phyloP scores from a whole-genome alignment of 2,888 invertebrate species.

The Aethes cnicana region DNA sequence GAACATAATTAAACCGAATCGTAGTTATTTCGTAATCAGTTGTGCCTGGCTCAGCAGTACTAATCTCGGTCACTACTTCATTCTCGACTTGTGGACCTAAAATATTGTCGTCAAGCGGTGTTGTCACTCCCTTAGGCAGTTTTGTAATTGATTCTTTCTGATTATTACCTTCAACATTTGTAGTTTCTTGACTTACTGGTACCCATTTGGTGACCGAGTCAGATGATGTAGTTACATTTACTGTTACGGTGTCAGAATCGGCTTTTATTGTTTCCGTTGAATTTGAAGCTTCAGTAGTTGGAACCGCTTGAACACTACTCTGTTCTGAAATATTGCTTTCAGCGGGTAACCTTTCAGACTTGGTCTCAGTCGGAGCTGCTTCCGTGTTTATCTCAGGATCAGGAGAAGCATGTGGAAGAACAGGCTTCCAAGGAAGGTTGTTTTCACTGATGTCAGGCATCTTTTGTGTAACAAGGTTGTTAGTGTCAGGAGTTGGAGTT shows the following conservation, averaged over 20 bases:
- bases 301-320: constrained; percentile 49
- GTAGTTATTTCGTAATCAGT: constrained; percentile 72
- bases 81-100: constrained; percentile 51
- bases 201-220: constrained; percentile 55
- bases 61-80: constrained; percentile 46
- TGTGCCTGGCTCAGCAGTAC: constrained; percentile 43
- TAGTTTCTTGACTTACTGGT: constrained; percentile 48
- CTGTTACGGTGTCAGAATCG: constrained; percentile 25
- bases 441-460: constrained; percentile 60
- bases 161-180: constrained; percentile 42
- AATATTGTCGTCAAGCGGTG: constrained; percentile 64
- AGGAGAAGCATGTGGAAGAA: constrained; percentile 42
- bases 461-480: constrained; percentile 59
- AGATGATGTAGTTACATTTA: constrained; percentile 40
- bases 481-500: constrained; percentile 50
- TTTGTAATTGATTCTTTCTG: constrained; percentile 74
- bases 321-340: constrained; percentile 63
- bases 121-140: constrained; percentile 68
- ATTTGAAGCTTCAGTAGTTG: constrained; percentile 43
- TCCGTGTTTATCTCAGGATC: constrained; percentile 40
- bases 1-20: constrained; percentile 70
- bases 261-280: constrained; percentile 38
- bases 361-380: constrained; percentile 48
- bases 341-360: constrained; percentile 59
- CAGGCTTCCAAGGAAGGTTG: constrained; percentile 56